A percentile compares a stretch with the other conserved stretches of the same genome.
These are phyloP conservation scores for Erethizon dorsatum DNA, from an alignment of 2,797 vertebrate species.

Conservation along the genomic window DNA sequence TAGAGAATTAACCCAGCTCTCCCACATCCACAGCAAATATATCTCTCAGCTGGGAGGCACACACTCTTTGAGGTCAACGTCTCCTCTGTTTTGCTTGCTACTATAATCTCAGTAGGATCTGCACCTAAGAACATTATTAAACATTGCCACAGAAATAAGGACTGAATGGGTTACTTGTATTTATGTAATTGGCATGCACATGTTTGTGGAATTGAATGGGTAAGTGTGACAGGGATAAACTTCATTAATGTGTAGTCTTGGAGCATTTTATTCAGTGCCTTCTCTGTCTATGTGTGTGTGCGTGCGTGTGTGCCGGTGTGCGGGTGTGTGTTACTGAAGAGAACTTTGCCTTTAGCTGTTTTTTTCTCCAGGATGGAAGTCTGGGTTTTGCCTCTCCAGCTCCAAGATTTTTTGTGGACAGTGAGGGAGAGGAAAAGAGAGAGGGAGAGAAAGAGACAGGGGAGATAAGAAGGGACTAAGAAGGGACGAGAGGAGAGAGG, in stretches of 20 bases:
- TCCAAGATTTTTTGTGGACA: neutral
- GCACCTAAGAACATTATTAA: neutral
- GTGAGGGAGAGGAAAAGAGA: too few species aligned
- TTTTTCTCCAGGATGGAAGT: neutral
- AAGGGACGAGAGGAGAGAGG: neutral
- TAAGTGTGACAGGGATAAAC: neutral
- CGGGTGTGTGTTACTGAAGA: neutral
- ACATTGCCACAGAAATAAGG: neutral
- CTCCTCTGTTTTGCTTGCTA: neutral
- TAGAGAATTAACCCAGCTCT: neutral
- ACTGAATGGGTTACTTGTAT: neutral
- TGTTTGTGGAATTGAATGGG: neutral
- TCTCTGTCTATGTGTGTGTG: neutral
- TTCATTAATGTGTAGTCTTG: neutral
- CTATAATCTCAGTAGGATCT: neutral
- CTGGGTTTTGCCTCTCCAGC: neutral
- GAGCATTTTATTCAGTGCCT: neutral
- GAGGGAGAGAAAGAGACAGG: rapidly evolving
- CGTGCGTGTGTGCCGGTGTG: neutral
- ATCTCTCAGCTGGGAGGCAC: neutral
- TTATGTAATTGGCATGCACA: neutral
- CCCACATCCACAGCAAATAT: neutral
- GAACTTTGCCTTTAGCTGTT: neutral
- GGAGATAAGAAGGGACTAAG: neutral
- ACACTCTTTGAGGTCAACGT: neutral